Percentiles rank a stretch among this genome's conserved stretches.
These are phyloP conservation scores for Nysson spinosus DNA, from an alignment of 2,888 invertebrate species.

Conservation along the genomic window DNA sequence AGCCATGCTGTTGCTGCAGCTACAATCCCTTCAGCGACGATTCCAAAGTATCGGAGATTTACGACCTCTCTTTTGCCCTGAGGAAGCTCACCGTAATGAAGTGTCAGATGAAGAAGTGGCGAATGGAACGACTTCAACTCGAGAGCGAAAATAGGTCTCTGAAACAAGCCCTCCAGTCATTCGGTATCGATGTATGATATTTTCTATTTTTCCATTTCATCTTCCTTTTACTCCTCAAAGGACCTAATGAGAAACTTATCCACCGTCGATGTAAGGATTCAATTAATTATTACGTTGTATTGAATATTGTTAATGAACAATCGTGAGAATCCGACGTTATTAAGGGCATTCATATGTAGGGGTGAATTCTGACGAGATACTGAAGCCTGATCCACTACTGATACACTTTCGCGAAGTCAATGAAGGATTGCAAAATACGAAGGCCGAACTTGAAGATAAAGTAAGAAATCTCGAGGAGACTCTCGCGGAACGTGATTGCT, in stretches of 20 bases:
- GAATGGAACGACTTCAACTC: conserved; percentile 67
- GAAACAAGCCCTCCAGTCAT: conserved; percentile 63
- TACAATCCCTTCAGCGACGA: conserved; percentile 68
- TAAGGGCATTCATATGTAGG: conserved; percentile 56
- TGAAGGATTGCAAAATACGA: conserved; percentile 62
- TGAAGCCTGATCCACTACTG: conserved; percentile 68
- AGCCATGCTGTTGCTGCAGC: conserved; percentile 66
- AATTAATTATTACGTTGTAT: too few species aligned
- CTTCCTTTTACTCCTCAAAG: background rate
- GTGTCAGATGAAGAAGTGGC: conserved; percentile 73
- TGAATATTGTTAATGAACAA: too few species aligned
- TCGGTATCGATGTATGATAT: conserved; percentile 62
- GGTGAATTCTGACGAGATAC: conserved; percentile 58
- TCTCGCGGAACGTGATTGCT: conserved; percentile 64
- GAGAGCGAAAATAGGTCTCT: conserved; percentile 70
- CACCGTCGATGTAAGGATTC: too few species aligned
- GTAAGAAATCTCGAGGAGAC: conserved; percentile 63
- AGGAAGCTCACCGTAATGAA: conserved; percentile 71
- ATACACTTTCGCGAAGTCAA: conserved; percentile 68
- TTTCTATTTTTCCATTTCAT: conserved; percentile 6
- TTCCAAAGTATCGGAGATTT: conserved; percentile 63
- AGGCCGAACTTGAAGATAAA: conserved; percentile 66
- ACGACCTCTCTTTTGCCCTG: conserved; percentile 67
- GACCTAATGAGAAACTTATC: too few species aligned
- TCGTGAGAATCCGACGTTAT: too few species aligned